phyloP scores from a whole-genome alignment of 2,888 invertebrate species.

The Cenopis cana region DNA sequence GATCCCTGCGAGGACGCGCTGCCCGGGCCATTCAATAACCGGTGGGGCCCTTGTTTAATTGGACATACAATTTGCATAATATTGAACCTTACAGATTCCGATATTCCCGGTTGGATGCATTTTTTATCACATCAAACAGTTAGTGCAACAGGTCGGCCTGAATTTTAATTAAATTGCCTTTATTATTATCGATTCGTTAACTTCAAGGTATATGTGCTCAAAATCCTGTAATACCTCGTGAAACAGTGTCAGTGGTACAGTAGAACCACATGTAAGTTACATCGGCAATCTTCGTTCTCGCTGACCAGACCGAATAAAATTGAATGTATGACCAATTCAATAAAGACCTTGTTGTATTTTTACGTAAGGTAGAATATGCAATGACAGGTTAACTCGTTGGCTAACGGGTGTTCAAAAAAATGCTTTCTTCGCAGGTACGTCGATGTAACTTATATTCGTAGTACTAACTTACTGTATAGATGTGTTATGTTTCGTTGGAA shows the following conservation, averaged over 20 bases:
- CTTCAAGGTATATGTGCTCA: not conserved
- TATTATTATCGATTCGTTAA: not conserved
- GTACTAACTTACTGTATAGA: too few relatives aligned
- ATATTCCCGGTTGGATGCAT: conserved; percentile 25
- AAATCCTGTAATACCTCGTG: not conserved
- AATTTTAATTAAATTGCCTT: not conserved
- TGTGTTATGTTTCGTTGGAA: too few relatives aligned
- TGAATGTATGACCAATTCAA: too few relatives aligned
- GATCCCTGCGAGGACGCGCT: conserved; percentile 13
- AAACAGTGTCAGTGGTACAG: not conserved
- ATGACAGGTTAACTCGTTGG: too few relatives aligned
- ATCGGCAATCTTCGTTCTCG: too few relatives aligned
- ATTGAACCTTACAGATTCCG: conserved; percentile 31
- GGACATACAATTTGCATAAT: conserved; percentile 40
- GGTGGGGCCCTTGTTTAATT: conserved; percentile 19
- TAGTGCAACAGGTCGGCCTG: conserved; percentile 22
- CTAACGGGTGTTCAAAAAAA: too few relatives aligned
- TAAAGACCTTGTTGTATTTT: too few relatives aligned
- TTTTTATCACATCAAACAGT: conserved; percentile 37
- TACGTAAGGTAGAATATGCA: too few relatives aligned
- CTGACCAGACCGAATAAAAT: too few relatives aligned
- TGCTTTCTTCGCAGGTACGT: too few relatives aligned
- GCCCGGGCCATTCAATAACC: conserved; percentile 35
- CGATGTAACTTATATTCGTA: too few relatives aligned
- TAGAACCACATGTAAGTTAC: too few relatives aligned